Evolutionary conservation across 2,113 vertebrate species (phyloP), one percentile per base, ranked within the genome.

Genomic region (Neotoma lepida): DNA sequence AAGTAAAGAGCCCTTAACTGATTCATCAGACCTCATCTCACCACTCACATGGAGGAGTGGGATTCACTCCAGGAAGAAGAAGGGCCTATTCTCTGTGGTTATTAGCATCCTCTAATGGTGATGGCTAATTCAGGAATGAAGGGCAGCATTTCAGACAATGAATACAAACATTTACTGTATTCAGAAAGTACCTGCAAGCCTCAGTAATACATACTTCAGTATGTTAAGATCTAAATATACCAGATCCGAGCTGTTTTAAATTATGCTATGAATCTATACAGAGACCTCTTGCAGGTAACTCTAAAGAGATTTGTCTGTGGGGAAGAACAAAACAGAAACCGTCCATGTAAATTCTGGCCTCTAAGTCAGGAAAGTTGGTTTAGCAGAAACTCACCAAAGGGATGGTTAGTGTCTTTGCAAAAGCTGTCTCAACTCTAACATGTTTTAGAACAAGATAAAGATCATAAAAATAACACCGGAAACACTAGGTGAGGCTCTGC

Each of bases 361-460:
- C 41, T 88, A 95, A 94, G 85, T 78, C 5, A 49, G 30, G 18
- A 80, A 92, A 88, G 49, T 26, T 80, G 39, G 70, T 96, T 90
- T 91, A 92, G 71, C 73, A 35, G 63, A 92, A 90, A 68, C 10
- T 68, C 35, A 82, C 41, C 80, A 91, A 89, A 93, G 13, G 90
- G 71, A 82, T 88, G 58, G 73, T 95, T n/a, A 82, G 44, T 88
- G 66, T 63, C 33, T 85, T 77, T 86, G 33, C 54, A 89, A 85
- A 30, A 46, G 14, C 26, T 92, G 30, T 46, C 44, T 88, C 44
- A 39, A 39, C 24, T 90, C 73, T 86, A 71, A 51, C 28, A 44
- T 88, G 46, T 86, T 87, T 87, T 81, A 78, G 85, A 51, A 70
- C 12, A 91, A 95, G 95, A 92, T 28, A 85, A 95, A 18, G 14